Base-by-base conservation (phyloP, 2,113 vertebrate species). In the Amphiprion ocellaris region DNA sequence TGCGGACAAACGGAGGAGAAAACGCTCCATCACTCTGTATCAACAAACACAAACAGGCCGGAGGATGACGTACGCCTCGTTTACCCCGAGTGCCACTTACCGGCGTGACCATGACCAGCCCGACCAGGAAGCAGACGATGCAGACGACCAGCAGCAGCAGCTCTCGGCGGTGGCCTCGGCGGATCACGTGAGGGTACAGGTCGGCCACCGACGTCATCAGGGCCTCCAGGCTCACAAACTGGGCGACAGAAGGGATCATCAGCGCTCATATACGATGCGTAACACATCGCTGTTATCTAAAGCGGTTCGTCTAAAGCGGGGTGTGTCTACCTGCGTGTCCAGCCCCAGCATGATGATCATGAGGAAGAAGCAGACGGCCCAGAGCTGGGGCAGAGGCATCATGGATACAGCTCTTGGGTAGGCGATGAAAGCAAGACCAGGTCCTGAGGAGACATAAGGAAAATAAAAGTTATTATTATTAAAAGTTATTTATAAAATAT, bases 341-440 rank as follows among this genome's bases (percentile, higher is more conserved):
- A 99, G 94, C 19, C 97, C 97, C 92, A 99, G 93, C 91, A 98
- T 95, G 84, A 99, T 95, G 49, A 99, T 94, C 97, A 98, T 99
- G 90, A 98, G 90, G 94, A 99, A 98, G 94, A 99, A 99, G 92
- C 94, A 98, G 73, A 96, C 95, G 0, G 97, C 95, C 97, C 97
- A 99, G 33, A 99, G 93, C 0, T 97, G 97, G 3, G 97, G 96
- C 47, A 97, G 89, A 9, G 97, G 97, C 92, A 99, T 94, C 97
- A 99, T 97, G 90, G 96, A 93, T 15, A 98, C 96, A 0, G 97
- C 97, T 74, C 96, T 90, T 2, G 97, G 97, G 79, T 96, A 98
- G 50, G 94, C 97, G 30, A 99, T 97, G 89, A 98, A 99, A 47
- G 97, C 97, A 67, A 99, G 92, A 30, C 97, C 97, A 1, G 97